Evolutionary conservation across 2,113 vertebrate species (phyloP).

Genomic region (Phalacrocorax aristotelis): DNA sequence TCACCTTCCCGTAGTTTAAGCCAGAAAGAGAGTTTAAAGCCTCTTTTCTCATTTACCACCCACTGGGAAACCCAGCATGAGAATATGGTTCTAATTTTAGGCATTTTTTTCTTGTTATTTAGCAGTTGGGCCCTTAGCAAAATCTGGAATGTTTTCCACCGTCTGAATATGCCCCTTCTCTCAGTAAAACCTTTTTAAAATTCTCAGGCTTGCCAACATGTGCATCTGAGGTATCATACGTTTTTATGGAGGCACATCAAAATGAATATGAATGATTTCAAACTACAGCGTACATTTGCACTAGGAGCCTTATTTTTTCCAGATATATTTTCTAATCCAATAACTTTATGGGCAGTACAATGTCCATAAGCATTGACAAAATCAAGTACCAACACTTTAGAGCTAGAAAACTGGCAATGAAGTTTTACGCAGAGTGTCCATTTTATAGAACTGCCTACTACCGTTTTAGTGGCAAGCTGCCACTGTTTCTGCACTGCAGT

Average conservation of each 20-base stretch:
- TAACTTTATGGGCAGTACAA: neutral
- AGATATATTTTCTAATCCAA: neutral
- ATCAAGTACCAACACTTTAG: neutral
- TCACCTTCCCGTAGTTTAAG: neutral
- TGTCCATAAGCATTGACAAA: neutral
- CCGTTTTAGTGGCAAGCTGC: neutral
- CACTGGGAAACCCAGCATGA: neutral
- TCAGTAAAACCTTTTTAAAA: neutral
- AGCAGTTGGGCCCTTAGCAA: fast-evolving
- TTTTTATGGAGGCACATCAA: neutral
- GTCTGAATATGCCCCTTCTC: neutral
- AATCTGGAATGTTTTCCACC: neutral
- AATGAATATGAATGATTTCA: neutral
- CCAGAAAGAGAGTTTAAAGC: neutral
- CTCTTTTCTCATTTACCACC: neutral
- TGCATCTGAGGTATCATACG: neutral
- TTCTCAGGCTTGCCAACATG: neutral
- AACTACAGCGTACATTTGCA: neutral
- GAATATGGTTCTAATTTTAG: neutral
- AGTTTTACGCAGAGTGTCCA: neutral
- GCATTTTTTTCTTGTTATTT: neutral
- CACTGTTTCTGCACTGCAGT: neutral
- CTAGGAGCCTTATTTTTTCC: neutral
- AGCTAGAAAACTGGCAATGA: neutral
- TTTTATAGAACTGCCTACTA: neutral